phyloP scores from a whole-genome alignment of 1,140 invertebrate genomes.

The Polypedilum pembai region DNA sequence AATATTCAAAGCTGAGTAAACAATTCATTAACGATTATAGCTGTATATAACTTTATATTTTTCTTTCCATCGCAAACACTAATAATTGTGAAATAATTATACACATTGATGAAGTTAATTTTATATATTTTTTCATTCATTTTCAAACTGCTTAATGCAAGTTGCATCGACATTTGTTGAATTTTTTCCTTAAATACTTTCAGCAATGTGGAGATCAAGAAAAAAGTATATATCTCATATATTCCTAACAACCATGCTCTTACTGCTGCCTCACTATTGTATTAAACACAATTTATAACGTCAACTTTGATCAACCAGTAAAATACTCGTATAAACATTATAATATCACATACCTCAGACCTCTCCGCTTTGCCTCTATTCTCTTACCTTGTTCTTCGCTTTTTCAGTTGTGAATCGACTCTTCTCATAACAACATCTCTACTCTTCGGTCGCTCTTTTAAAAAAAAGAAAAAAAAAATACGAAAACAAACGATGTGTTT shows the following conservation, averaged over 20 bases:
- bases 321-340: constrained; percentile 28
- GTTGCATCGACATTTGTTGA: background rate
- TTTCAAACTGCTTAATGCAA: background rate
- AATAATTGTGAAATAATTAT: constrained; percentile 14
- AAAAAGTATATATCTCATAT: constrained; percentile 7
- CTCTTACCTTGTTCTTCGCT: constrained; percentile 27
- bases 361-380: constrained; percentile 6
- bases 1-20: too few relatives aligned
- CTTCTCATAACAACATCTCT: constrained; percentile 27
- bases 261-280: constrained; percentile 9
- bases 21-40: too few relatives aligned
- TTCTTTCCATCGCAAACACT: background rate
- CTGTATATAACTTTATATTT: too few relatives aligned
- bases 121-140: background rate
- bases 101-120: constrained; percentile 14
- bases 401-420: constrained; percentile 26
- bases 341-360: constrained; percentile 13
- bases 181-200: background rate
- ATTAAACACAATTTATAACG: constrained; percentile 25
- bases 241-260: constrained; percentile 3
- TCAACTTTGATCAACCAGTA: constrained; percentile 28
- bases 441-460: background rate
- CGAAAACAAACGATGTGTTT: background rate
- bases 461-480: background rate
- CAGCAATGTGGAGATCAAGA: background rate